These are phyloP conservation scores for Mizuhopecten yessoensis DNA, from an alignment of 1,140 invertebrate genomes.

Conservation along the genomic window DNA sequence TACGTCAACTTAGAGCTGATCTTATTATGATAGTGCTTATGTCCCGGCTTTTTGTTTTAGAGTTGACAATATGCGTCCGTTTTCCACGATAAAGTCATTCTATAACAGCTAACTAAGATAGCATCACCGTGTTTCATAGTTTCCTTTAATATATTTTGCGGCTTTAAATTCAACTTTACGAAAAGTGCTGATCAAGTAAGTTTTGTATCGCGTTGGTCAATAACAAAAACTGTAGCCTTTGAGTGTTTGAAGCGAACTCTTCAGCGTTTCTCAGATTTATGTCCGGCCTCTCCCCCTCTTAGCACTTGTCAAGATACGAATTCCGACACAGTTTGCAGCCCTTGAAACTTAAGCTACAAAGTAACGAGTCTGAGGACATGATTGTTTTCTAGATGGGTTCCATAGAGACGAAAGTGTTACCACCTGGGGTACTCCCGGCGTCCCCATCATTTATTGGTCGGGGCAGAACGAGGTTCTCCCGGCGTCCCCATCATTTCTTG, in stretches of 20 bases:
- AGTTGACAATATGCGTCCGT: neutral
- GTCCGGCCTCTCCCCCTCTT: neutral
- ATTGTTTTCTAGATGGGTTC: neutral
- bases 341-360: constrained; percentile 23
- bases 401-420: constrained; percentile 48
- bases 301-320: constrained; percentile 1
- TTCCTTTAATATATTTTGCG: neutral
- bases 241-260: neutral
- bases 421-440: neutral
- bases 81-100: neutral
- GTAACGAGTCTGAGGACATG: neutral
- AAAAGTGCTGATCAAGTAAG: neutral
- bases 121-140: neutral
- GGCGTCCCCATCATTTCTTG: no score
- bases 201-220: neutral
- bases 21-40: neutral
- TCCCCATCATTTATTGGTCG: no score
- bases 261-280: neutral
- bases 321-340: neutral
- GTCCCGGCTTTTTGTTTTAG: neutral
- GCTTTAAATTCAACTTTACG: neutral
- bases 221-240: no score
- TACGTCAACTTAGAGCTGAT: neutral
- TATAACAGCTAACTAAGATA: neutral
- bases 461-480: no score